phyloP scores from a whole-genome alignment of 2,888 invertebrate genomes.

The Calameuta idolon region DNA sequence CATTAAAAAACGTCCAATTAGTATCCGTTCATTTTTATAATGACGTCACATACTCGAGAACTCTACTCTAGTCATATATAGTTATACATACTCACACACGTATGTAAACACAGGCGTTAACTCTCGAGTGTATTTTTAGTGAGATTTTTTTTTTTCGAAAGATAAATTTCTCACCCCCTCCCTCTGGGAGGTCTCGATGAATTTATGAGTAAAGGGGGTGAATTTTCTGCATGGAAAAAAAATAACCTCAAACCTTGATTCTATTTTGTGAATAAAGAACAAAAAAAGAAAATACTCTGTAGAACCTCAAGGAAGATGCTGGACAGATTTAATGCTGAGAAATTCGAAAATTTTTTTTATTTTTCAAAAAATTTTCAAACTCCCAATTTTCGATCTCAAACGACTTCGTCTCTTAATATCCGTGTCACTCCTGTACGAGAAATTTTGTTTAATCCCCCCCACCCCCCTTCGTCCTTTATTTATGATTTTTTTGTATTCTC shows the following conservation, averaged over 20 bases:
- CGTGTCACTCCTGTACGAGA: too few species aligned
- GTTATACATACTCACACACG: neutral
- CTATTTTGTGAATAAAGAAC: neutral
- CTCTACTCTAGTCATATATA: too few species aligned
- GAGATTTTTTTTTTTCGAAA: neutral
- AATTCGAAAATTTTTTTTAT: neutral
- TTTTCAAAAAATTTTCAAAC: neutral
- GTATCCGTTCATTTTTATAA: neutral
- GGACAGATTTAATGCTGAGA: neutral
- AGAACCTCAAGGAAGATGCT: slow-evolving; percentile 15
- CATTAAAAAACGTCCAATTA: neutral
- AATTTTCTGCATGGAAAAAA: too few species aligned
- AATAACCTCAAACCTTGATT: neutral
- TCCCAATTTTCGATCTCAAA: too few species aligned
- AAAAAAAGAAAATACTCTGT: slow-evolving; percentile 1
- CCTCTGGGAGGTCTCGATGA: too few species aligned
- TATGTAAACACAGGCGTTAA: neutral
- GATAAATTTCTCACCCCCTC: neutral
- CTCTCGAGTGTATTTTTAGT: neutral
- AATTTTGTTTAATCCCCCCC: too few species aligned
- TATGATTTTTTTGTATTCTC: too few species aligned
- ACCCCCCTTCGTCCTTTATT: too few species aligned
- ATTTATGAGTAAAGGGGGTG: too few species aligned
- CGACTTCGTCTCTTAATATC: neutral
- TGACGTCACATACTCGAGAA: neutral